Evolutionary conservation across 1,140 invertebrate genomes (phyloP).

Genomic region (Eurosta solidaginis): DNA sequence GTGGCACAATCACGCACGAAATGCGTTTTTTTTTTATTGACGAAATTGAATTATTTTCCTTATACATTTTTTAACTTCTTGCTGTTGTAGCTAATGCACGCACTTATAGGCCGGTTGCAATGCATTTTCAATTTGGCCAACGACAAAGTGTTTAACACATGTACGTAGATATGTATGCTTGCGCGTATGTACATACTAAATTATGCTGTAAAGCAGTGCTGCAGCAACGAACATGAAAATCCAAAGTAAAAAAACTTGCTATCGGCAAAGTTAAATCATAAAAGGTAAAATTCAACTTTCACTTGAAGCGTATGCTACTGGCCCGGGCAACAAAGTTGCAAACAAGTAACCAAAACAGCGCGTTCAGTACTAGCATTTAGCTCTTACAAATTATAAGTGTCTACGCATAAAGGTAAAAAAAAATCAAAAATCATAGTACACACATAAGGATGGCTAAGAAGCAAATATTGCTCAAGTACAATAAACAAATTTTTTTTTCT

Average conservation of each 20-base stretch:
- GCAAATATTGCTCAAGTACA: too few relatives aligned
- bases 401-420: too few relatives aligned
- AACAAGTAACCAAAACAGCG: background rate
- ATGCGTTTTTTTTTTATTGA: background rate
- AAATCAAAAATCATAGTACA: too few relatives aligned
- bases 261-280: background rate
- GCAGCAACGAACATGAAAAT: background rate
- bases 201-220: background rate
- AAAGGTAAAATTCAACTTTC: slow-evolving; percentile 28
- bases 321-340: background rate
- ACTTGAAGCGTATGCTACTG: background rate
- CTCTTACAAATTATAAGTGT: too few relatives aligned
- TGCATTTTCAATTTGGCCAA: background rate
- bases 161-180: background rate
- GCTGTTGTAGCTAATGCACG: background rate
- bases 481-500: too few relatives aligned
- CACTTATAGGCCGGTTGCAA: background rate
- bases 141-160: background rate
- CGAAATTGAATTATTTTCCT: background rate
- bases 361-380: background rate
- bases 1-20: background rate
- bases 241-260: background rate
- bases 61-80: background rate
- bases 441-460: too few relatives aligned
- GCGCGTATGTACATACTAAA: background rate